Evolutionary conservation across 2,113 vertebrate genomes (phyloP), one percentile per base, ranked within the genome.

Genomic region (Trochalopteron elliotii): DNA sequence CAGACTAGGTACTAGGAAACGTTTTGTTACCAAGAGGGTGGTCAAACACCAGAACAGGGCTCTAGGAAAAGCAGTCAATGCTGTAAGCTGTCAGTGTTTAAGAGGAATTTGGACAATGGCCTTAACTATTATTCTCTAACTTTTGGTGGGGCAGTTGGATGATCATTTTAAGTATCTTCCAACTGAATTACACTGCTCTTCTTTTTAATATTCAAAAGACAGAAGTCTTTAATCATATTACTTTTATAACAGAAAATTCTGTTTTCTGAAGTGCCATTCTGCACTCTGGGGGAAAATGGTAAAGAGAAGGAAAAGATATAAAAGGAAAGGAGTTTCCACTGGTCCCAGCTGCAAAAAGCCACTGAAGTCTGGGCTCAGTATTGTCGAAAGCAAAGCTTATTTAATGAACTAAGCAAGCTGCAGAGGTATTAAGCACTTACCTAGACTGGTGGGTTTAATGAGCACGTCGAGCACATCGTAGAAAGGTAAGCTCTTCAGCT

Each of bases 391-490:
- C 16, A 82, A 85, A 22, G 30, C 6, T 20, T n/a, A 28, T 15
- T 68, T 31, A 10, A 53, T 0, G 1, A 82, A 40, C n/a, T 49
- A 60, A 69, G 35, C 22, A 64, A 28, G 20, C 63, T 27, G 20
- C 70, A 59, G 35, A 61, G 24, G 23, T 17, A 49, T 20, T 64
- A 47, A 84, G 90, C 44, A 94, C 98, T 98, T 96, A 99, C 99
- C 99, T 91, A 99, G 97, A 96, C 99, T 99, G 2, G 99, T 99
- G 53, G 99, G 99, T 82, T 99, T 99, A 96, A 99, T 99, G 33
- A 99, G 98, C 91, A 99, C 98, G 33, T 99, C 99, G 61, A 99
- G 98, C 47, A 99, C 98, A 47, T 99, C 99, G 1, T 99, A 99
- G 96, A 99, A 99, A 11, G 99, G 99, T 11, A 99, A 97, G 60